A percentile compares a stretch with the other conserved stretches of the same genome.
These are phyloP conservation scores for Chironomus striatipennis DNA, from an alignment of 1,140 invertebrate species.

Conservation along the genomic window DNA sequence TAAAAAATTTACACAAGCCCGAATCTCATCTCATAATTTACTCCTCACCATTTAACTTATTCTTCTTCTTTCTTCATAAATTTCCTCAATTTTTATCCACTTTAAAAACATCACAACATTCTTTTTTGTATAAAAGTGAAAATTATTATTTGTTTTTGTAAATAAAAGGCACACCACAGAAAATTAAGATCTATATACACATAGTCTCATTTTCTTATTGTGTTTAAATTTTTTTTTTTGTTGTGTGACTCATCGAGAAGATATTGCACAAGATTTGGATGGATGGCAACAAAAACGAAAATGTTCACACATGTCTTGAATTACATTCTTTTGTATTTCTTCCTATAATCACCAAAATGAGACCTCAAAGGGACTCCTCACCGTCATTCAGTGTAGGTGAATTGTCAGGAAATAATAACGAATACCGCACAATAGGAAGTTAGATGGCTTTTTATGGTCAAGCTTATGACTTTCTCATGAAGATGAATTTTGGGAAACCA, in stretches of 20 bases:
- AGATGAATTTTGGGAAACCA: slow-evolving; percentile 5
- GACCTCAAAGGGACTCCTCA: neutral
- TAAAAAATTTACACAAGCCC: no score
- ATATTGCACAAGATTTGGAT: neutral
- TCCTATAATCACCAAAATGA: no score
- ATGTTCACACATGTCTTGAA: neutral
- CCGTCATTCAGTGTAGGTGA: neutral
- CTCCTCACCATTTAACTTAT: no score
- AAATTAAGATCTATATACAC: no score
- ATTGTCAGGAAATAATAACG: neutral
- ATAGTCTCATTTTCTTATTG: no score
- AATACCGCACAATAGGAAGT: slow-evolving; percentile 7
- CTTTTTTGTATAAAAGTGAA: neutral
- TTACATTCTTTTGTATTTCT: neutral
- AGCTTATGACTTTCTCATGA: neutral
- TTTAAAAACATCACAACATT: neutral
- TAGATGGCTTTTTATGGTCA: neutral
- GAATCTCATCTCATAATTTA: no score
- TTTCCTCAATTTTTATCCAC: no score
- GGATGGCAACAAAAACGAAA: no score
- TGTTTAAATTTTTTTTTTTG: neutral
- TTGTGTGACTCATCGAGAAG: neutral
- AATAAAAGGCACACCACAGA: neutral
- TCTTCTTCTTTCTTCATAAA: no score
- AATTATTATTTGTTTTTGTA: slow-evolving; percentile 10